These are phyloP conservation scores for Porites australiensis DNA, from an alignment of 64 coral and sea anemone species.

Conservation along the genomic window DNA sequence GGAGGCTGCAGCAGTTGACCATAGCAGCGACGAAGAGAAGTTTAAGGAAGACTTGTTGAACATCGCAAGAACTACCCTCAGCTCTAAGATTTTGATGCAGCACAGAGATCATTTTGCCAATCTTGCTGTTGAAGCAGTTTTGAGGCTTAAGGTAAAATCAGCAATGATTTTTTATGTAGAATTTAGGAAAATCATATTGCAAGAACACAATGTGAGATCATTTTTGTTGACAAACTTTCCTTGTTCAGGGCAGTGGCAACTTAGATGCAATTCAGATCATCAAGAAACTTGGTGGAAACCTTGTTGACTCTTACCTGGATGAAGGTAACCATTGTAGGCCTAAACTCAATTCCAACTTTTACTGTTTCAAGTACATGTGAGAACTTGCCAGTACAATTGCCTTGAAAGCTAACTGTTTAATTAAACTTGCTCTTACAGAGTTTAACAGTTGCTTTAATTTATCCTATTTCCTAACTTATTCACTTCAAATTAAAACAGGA, in stretches of 20 bases:
- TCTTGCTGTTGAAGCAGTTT: constrained; percentile 96
- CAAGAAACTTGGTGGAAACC: constrained; percentile 98
- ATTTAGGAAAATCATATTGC: no score
- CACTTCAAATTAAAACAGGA: constrained; percentile 42
- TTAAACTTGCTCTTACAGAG: no score
- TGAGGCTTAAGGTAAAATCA: constrained; percentile 71
- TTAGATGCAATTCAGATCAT: constrained; percentile 99
- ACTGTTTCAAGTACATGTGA: no score
- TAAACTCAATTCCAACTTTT: no score
- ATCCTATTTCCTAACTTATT: background rate
- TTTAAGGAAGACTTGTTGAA: constrained; percentile 98
- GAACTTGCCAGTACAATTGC: no score
- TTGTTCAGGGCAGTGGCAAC: constrained; percentile 91
- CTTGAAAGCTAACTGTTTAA: no score
- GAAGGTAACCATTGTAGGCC: constrained; percentile 68
- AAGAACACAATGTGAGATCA: no score
- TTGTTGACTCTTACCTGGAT: constrained; percentile 97
- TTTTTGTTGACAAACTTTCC: background rate
- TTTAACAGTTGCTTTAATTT: background rate
- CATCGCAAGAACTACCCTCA: constrained; percentile 97
- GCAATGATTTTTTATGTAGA: background rate
- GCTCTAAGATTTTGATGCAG: constrained; percentile 96
- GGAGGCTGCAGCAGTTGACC: constrained; percentile 85
- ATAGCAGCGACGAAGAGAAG: constrained; percentile 79
- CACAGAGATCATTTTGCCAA: constrained; percentile 97